Evolutionary conservation across 2,797 vertebrate genomes (phyloP).

Genomic region (Clarias pachynema): DNA sequence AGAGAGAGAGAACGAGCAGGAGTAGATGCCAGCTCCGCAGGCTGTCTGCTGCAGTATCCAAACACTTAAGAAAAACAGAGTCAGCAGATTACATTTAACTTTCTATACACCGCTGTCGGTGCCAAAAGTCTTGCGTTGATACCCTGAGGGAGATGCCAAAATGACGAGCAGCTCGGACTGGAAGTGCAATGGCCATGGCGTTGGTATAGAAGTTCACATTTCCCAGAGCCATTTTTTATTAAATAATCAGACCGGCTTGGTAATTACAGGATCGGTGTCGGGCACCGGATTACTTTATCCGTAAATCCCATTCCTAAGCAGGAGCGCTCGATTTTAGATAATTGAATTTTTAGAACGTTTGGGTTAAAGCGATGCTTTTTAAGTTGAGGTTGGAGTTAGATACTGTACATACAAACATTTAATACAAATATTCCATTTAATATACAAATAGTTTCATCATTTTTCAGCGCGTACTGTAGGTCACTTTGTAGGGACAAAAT

Average conservation of each 20-base stretch:
- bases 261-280: conserved; percentile 44
- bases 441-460: not conserved
- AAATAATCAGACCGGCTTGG: conserved; percentile 50
- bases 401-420: not conserved
- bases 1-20: not conserved
- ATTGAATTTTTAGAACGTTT: conserved; percentile 32
- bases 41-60: conserved; percentile 29
- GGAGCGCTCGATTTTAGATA: conserved; percentile 7
- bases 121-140: conserved; percentile 41
- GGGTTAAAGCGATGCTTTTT: not conserved
- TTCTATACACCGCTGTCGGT: conserved; percentile 12
- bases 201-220: conserved; percentile 30
- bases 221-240: conserved; percentile 45
- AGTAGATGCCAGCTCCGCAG: conserved; percentile 35
- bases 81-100: conserved; percentile 52
- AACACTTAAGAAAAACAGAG: conserved; percentile 36
- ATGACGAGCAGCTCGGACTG: conserved; percentile 16
- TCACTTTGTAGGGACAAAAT: not conserved
- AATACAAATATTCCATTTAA: too few relatives aligned
- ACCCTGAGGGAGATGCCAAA: conserved; percentile 47
- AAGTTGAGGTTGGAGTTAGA: not conserved
- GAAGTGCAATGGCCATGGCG: conserved; percentile 34
- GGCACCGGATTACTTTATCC: conserved; percentile 26
- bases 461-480: not conserved
- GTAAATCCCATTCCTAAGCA: conserved; percentile 15